Conservation (phyloP, 2,113 vertebrate genomes). For the Scomber colias region DNA sequence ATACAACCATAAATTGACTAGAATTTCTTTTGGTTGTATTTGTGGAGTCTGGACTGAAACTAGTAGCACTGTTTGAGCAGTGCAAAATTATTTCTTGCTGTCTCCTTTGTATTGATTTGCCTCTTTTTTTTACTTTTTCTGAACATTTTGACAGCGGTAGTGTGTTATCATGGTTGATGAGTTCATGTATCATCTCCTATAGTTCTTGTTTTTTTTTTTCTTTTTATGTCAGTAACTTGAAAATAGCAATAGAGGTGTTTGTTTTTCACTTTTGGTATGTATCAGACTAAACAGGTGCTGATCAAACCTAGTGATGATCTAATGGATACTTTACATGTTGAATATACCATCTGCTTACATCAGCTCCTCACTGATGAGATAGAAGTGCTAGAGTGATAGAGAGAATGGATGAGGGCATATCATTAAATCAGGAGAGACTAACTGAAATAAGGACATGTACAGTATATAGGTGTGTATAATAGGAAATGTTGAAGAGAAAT, state of each 20-base stretch:
- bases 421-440: background rate
- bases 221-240: background rate
- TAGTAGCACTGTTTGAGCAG: background rate
- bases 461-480: background rate
- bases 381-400: too few species aligned
- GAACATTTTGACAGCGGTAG: background rate
- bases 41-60: background rate
- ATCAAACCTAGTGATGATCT: constrained; percentile 13
- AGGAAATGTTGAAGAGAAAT: background rate
- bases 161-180: background rate
- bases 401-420: background rate
- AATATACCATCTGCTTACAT: constrained; percentile 19
- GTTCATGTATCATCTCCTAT: background rate
- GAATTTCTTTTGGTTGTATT: background rate
- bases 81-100: background rate
- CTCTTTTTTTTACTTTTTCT: background rate
- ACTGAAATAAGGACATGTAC: too few species aligned
- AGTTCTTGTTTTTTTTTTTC: background rate
- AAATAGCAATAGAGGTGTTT: background rate
- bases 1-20: constrained; percentile 1
- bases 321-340: background rate
- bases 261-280: background rate
- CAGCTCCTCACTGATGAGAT: background rate
- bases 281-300: constrained; percentile 2
- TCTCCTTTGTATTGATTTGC: background rate